Conservation (phyloP, 2,888 invertebrate species). For the Adineta ricciae region DNA sequence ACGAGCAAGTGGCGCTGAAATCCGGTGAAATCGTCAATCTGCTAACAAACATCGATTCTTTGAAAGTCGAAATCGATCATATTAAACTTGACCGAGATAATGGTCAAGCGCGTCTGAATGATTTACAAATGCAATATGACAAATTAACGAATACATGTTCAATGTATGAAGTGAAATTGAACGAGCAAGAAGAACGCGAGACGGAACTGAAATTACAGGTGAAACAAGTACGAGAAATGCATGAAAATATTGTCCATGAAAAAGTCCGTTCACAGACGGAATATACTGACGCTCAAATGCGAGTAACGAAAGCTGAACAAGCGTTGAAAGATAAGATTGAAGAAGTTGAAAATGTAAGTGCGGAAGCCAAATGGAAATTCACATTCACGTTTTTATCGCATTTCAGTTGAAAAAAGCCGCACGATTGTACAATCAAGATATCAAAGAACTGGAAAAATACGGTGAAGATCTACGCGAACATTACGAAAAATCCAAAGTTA, state of each 20-base stretch:
- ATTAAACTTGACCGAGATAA: background rate
- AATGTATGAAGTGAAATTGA: constrained; percentile 1
- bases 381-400: no score
- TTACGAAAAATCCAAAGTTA: background rate
- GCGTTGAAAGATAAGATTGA: background rate
- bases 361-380: no score
- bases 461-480: constrained; percentile 23
- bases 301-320: background rate
- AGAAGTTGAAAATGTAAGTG: constrained; percentile 1
- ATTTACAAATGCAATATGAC: constrained; percentile 12
- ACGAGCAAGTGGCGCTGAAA: background rate
- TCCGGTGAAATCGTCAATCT: background rate
- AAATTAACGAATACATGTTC: constrained; percentile 8
- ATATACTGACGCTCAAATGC: background rate
- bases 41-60: background rate
- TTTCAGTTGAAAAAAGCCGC: background rate
- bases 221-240: background rate
- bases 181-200: constrained; percentile 19
- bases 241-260: background rate
- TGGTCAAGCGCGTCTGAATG: background rate
- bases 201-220: background rate
- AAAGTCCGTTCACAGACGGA: background rate
- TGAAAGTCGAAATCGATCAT: background rate
- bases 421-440: background rate
- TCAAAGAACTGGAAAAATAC: background rate